Conservation (phyloP, 2,797 vertebrate genomes). For the Danio kyathit region DNA sequence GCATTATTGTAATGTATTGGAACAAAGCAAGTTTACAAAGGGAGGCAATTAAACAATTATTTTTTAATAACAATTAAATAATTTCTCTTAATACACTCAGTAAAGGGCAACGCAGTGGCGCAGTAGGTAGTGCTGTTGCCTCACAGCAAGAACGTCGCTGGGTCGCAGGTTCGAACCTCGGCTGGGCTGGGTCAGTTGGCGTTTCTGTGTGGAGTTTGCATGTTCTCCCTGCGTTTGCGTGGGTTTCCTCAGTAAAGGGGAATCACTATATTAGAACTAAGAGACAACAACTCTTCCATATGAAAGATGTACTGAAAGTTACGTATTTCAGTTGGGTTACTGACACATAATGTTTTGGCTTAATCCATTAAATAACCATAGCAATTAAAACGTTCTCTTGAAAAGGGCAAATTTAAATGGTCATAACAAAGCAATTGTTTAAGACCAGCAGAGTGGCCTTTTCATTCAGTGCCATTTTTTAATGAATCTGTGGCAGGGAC, state of each 20-base stretch:
- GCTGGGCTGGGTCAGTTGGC: too few species aligned
- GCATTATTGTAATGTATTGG: neutral
- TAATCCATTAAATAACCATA: conserved; percentile 3
- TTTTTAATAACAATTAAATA: too few species aligned
- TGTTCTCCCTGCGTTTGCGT: too few species aligned
- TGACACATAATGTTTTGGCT: neutral
- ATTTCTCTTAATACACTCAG: too few species aligned
- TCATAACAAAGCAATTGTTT: neutral
- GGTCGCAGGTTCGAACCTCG: too few species aligned
- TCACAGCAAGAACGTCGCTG: too few species aligned
- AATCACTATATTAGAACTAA: neutral
- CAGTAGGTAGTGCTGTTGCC: too few species aligned
- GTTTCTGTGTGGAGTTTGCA: too few species aligned
- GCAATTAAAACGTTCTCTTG: neutral
- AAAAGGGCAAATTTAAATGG: conserved; percentile 9
- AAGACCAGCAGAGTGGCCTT: conserved; percentile 9
- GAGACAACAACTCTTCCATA: neutral
- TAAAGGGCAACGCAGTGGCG: too few species aligned
- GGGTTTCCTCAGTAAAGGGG: neutral
- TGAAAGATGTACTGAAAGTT: neutral
- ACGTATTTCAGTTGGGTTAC: neutral
- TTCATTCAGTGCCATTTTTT: conserved; percentile 2
- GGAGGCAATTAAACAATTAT: too few species aligned
- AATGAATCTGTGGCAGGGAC: conserved; percentile 10
- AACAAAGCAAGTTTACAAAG: too few species aligned